These are phyloP conservation scores for Macrophya annulata DNA, from an alignment of 2,888 invertebrate genomes.

Conservation along the genomic window DNA sequence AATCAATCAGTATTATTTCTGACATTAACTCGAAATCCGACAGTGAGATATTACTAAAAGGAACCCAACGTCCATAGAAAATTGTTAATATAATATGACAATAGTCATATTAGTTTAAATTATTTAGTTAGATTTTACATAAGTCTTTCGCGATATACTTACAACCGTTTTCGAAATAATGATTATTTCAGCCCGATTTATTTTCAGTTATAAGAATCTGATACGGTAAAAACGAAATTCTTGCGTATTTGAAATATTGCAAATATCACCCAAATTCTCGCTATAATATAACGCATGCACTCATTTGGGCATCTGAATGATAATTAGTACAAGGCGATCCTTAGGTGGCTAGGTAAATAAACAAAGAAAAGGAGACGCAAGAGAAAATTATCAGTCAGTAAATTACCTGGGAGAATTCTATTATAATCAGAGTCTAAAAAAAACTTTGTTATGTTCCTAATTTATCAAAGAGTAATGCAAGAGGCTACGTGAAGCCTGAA, in stretches of 20 bases:
- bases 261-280: slow-evolving; percentile 24
- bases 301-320: slow-evolving; percentile 26
- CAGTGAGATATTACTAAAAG: background rate
- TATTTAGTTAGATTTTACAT: background rate
- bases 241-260: slow-evolving; percentile 19
- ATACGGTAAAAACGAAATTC: background rate
- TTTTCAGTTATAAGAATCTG: background rate
- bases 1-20: background rate
- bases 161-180: background rate
- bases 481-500: background rate
- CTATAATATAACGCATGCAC: background rate
- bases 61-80: background rate
- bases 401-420: slow-evolving; percentile 24
- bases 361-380: background rate
- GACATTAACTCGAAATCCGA: background rate
- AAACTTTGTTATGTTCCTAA: slow-evolving; percentile 21
- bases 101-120: slow-evolving; percentile 16
- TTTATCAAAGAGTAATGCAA: background rate
- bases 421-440: background rate
- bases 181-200: background rate
- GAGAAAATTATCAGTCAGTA: background rate
- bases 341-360: background rate
- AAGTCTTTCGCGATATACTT: background rate
- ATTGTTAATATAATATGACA: slow-evolving; percentile 6
- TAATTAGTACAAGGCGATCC: background rate